Evolutionary conservation across 2,113 vertebrate genomes (phyloP), one percentile per base, ranked within the genome.

Genomic region (Amblyopsis rosae): DNA sequence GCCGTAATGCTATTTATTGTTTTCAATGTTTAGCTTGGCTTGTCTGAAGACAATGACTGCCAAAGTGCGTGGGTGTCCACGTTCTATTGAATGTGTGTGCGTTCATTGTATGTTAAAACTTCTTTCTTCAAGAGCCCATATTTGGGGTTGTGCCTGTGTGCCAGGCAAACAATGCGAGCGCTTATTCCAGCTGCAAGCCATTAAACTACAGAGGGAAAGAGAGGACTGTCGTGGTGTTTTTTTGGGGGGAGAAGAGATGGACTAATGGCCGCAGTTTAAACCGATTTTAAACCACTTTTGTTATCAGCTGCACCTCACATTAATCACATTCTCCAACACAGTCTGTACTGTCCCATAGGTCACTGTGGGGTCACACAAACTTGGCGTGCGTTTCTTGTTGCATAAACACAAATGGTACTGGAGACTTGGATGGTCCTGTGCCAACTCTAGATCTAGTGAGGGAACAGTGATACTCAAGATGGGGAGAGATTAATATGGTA

Each of bases 401-500:
- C 50, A 54, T 3, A 41, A 53, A 56, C 3, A 59, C 12, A 50
- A 26, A 49, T 17, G 47, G 51, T 17, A 12, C 32, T 41, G 51
- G 69, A 67, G n/a, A 46, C 70, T 26, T 73, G 51, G 67, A 50
- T 57, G 41, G 56, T 78, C 53, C 49, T 33, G 13, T 61, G 69
- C 46, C 73, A 61, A 62, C 8, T 59, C 55, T 32, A 58, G 47
- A 12, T 58, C 48, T 13, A 67, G 12, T 19, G 48, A 70, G 12
- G 63, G 60, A n/a, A 58, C 57, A 55, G 19, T 66, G 49, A 26
- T 58, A 74, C 2, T 65, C 56, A 63, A 17, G 53, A 65, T 49
- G 55, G 57, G 51, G n/a, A 48, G 11, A 59, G 59, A 59, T 73
- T 72, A 60, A 71, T 81, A 26, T 26, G 26, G 26, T 26, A 76